Base-by-base conservation (phyloP, 2,797 vertebrate species). In the Onychomys arenicola region DNA sequence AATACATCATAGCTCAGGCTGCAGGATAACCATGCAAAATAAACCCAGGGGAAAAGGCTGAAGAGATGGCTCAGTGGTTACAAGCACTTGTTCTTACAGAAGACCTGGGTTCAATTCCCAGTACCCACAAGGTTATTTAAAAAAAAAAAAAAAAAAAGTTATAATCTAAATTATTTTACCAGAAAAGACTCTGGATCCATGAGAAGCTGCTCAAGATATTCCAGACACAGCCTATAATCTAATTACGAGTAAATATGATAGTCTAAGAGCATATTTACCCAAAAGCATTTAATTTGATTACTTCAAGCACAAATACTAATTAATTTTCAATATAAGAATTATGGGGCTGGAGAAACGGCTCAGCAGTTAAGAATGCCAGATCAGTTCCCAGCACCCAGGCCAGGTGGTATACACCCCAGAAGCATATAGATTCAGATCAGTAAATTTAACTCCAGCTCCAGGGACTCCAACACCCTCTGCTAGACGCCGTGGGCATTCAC, bases 141-240 rank as follows among this genome's bases (percentile, higher is more conserved):
- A 89, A 11, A 19, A 93, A 95, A 91, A 52, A 21, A n/a, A 52
- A 80, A 80, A 78, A 96, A 61, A 87, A 12, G 27, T 57, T 46
- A 80, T 69, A 61, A 75, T 84, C 94, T 92, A 93, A 86, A 69
- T 89, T 46, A 91, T 27, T 89, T 89, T 46, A 86, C 55, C 89
- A 97, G 85, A 78, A 69, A 83, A 65, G 95, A 93, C 81, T 49
- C 46, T 49, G 7, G 61, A 89, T 63, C 80, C 19, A 19, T 81
- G 40, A 92, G 76, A 95, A 90, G 29, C n/a, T 83, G 57, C 59
- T 88, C 65, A 25, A 57, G 7, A 69, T 94, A 67, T 34, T 91
- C 16, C 55, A 93, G 52, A 78, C 17, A 95, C 14, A 77, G 11
- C 91, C 25, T 96, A 16, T 75, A 88, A 78, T 37, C 73, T 61